Conservation (phyloP, 1,140 invertebrate species). For the Polypedilum vanderplanki region DNA sequence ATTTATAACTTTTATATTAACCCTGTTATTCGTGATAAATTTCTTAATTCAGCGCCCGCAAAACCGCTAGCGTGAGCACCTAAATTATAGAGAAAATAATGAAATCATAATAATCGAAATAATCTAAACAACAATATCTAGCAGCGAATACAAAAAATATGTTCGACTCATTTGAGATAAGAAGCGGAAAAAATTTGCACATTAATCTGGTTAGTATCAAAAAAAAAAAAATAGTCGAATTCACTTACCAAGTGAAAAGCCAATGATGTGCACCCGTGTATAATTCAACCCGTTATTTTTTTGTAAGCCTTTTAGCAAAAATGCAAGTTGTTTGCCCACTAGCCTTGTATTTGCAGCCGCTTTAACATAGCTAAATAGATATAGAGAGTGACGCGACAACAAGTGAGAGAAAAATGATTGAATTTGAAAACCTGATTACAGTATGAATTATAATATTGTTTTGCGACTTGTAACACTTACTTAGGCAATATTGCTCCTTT, state of each 20-base stretch:
- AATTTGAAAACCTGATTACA: neutral
- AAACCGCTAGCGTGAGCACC: slow-evolving; percentile 92
- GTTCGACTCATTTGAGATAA: too few species aligned
- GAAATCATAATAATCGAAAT: too few species aligned
- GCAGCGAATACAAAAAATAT: too few species aligned
- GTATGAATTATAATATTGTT: neutral
- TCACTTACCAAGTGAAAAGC: slow-evolving; percentile 52
- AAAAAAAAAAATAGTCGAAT: too few species aligned
- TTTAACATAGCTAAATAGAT: slow-evolving; percentile 14
- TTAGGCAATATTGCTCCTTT: slow-evolving; percentile 60
- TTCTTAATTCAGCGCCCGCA: slow-evolving; percentile 76
- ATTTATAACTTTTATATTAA: neutral
- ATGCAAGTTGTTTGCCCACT: slow-evolving; percentile 13
- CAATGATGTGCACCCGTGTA: slow-evolving; percentile 76
- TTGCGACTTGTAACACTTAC: slow-evolving; percentile 4
- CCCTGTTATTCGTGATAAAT: slow-evolving; percentile 82
- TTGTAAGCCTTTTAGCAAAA: slow-evolving; percentile 34
- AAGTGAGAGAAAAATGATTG: neutral
- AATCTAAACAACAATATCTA: too few species aligned
- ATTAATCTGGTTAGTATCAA: too few species aligned
- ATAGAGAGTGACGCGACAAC: neutral
- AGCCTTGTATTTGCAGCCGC: slow-evolving; percentile 22
- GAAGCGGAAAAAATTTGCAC: too few species aligned
- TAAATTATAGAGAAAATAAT: slow-evolving; percentile 47
- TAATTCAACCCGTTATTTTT: slow-evolving; percentile 41